Evolutionary conservation across 1,140 invertebrate species (phyloP), one percentile per base, ranked within the genome.

Genomic region (Sycophila sp.): DNA sequence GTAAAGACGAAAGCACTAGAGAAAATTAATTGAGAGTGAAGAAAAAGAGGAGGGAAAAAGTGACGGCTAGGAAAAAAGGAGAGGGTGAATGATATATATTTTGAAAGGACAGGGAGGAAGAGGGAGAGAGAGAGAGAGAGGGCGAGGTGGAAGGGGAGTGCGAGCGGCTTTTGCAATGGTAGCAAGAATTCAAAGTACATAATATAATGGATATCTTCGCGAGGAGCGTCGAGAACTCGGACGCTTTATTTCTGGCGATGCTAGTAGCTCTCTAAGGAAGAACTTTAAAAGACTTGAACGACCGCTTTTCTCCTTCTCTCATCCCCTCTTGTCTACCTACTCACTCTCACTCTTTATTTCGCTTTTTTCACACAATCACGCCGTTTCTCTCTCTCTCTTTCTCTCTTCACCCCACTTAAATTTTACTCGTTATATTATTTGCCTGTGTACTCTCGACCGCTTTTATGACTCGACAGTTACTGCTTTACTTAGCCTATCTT

Each of bases 101-200:
- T 56, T 56, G 13, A 40, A 59, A 38, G 56, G 36, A 36, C 24
- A 63, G 42, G n/a, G 42, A 32, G 8, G n/a, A 19, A 51, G 30
- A 36, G 7, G 30, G 17, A 40, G 5, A 24, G 17, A 15, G 28
- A 34, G 26, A 28, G 7, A 53, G 28, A 13, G 15, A 30, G 11
- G 34, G 13, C 17, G 13, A 51, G 38, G 26, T 47, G 28, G 36
- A 51, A 28, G 15, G 42, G 11, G 38, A 26, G 55, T 13, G 38
- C 11, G 11, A 28, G 38, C 30, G 13, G 10, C 38, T 47, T 63
- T 55, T 53, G 47, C 65, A 71, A 59, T 49, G 51, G 59, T 22
- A 69, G 62, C 71, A 62, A 73, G 72, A 70, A 75, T 77, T 72
- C 73, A 63, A 76, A 77, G 75, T 74, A 71, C 67, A 42, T 76